These are phyloP conservation scores for Gymnothorax javanicus DNA, from an alignment of 2,797 vertebrate genomes.

Conservation along the genomic window DNA sequence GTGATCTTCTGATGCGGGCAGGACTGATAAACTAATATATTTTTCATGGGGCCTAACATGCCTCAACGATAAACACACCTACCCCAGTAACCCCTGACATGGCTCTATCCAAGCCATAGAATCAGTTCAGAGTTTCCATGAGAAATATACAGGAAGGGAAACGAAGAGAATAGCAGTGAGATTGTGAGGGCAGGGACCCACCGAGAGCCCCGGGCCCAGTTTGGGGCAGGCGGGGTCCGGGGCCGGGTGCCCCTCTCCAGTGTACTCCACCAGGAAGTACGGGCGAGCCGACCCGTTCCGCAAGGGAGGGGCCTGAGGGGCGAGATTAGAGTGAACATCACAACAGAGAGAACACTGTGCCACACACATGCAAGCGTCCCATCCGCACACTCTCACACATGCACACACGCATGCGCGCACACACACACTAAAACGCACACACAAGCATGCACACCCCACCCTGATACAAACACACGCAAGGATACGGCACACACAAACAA, in stretches of 20 bases:
- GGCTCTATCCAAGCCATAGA: too few species aligned
- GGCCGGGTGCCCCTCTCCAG: constrained; percentile 66
- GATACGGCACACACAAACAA: neutral
- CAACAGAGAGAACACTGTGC: neutral
- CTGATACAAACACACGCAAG: neutral
- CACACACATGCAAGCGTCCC: neutral
- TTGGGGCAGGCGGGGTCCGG: constrained; percentile 71
- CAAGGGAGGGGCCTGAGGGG: constrained; percentile 64
- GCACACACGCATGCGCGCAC: neutral
- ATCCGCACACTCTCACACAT: neutral
- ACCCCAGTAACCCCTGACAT: too few species aligned
- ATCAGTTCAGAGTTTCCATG: too few species aligned
- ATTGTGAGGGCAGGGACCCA: constrained; percentile 53
- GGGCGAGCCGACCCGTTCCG: constrained; percentile 66
- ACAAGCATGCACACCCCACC: neutral
- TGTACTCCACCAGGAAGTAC: constrained; percentile 77
- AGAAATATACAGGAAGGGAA: too few species aligned
- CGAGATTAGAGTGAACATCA: neutral
- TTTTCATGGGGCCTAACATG: too few species aligned
- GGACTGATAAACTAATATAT: too few species aligned
- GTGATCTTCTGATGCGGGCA: too few species aligned
- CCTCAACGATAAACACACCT: too few species aligned
- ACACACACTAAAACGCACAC: neutral
- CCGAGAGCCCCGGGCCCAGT: constrained; percentile 73
- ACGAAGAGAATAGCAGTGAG: too few species aligned